Percentiles rank a stretch among this genome's conserved stretches.
Conservation (phyloP, 1,140 invertebrate species). For the Ceratosolen fusciceps region DNA sequence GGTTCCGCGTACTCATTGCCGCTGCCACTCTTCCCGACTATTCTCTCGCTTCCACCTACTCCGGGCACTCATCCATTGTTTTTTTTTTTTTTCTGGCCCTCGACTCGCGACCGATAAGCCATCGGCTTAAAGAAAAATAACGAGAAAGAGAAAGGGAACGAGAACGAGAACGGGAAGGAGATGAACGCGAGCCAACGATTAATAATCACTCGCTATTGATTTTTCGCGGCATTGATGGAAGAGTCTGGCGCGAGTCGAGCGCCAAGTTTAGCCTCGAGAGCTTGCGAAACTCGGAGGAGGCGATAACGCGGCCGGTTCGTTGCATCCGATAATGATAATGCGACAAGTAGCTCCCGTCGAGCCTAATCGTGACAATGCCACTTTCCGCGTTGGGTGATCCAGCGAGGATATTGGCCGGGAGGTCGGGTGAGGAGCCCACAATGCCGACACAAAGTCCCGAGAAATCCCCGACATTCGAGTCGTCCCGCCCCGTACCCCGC, state of each 20-base stretch:
- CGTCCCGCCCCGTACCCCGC: too few species aligned
- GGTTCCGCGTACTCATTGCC: not conserved
- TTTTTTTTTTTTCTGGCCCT: too few species aligned
- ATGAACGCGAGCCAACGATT: not conserved
- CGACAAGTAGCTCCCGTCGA: not conserved
- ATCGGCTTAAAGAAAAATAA: too few species aligned
- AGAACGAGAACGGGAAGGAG: too few species aligned
- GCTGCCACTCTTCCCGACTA: not conserved
- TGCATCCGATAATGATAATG: conserved; percentile 26
- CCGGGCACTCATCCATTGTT: too few species aligned
- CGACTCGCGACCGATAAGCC: too few species aligned
- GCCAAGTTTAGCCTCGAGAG: conserved; percentile 70
- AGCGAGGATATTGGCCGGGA: not conserved
- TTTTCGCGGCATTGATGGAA: not conserved
- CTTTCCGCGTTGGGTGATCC: not conserved
- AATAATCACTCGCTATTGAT: not conserved
- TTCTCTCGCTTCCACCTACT: too few species aligned
- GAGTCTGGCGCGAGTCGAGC: not conserved
- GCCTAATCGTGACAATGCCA: conserved; percentile 1
- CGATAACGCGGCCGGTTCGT: conserved; percentile 47
- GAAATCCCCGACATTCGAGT: too few species aligned
- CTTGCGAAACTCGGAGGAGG: conserved; percentile 59
- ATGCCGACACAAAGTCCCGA: too few species aligned
- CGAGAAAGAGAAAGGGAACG: too few species aligned
- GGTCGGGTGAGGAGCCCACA: too few species aligned